Evolutionary conservation across 2,888 invertebrate species (phyloP).

Genomic region (Lampropteryx suffumata): DNA sequence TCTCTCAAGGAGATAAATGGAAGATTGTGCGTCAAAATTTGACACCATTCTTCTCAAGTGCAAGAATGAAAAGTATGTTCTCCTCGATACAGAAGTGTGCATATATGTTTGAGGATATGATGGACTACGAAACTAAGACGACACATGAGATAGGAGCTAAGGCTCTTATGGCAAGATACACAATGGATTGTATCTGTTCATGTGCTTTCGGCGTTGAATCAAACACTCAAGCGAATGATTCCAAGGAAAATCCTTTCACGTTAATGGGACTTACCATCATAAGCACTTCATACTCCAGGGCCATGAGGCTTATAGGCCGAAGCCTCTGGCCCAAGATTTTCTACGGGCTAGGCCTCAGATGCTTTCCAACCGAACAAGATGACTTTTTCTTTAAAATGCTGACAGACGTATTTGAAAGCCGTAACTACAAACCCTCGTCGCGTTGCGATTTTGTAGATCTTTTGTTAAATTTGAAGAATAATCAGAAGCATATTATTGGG

Average conservation of each 20-base stretch:
- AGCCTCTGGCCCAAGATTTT: constrained; percentile 47
- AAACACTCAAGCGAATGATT: constrained; percentile 38
- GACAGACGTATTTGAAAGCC: constrained; percentile 40
- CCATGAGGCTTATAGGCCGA: constrained; percentile 32
- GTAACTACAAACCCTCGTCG: constrained; percentile 39
- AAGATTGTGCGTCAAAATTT: constrained; percentile 42
- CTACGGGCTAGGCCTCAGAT: constrained; percentile 40
- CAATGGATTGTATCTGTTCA: constrained; percentile 45
- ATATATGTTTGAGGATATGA: constrained; percentile 31
- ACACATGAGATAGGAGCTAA: constrained; percentile 32
- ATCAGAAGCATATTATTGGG: constrained; percentile 39
- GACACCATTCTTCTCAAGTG: constrained; percentile 42
- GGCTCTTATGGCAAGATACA: constrained; percentile 39
- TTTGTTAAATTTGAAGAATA: constrained; percentile 45
- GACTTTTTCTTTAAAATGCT: constrained; percentile 44
- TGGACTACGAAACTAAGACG: constrained; percentile 30
- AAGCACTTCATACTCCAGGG: constrained; percentile 28
- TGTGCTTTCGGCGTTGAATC: constrained; percentile 49
- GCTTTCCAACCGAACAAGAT: constrained; percentile 36
- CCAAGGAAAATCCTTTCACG: constrained; percentile 41
- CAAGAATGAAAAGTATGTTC: constrained; percentile 48
- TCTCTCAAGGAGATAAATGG: constrained; percentile 41
- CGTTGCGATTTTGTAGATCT: constrained; percentile 57
- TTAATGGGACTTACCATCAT: constrained; percentile 40
- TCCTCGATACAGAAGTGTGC: constrained; percentile 41